phyloP scores from a whole-genome alignment of 2,113 vertebrate species.

The Todiramphus saurophagus region DNA sequence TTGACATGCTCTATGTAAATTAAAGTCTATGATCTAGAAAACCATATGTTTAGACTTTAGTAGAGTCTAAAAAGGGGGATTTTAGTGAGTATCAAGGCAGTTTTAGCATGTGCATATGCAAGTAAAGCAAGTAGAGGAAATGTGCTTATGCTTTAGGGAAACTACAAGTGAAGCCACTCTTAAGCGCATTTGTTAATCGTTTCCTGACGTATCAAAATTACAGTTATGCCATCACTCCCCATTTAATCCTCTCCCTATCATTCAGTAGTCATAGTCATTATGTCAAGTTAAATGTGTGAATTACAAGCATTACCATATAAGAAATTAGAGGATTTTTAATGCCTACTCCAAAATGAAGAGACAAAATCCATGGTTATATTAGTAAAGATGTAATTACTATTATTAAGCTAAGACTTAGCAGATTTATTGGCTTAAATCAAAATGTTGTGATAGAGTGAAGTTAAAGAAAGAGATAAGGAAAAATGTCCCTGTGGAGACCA shows the following conservation, averaged over 20 bases:
- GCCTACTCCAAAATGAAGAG: not conserved
- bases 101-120: not conserved
- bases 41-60: not conserved
- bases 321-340: not conserved
- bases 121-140: not conserved
- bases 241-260: not conserved
- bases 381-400: not conserved
- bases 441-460: not conserved
- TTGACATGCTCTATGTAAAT: slow-evolving; percentile 10
- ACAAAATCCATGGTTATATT: not conserved
- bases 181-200: not conserved
- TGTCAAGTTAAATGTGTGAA: not conserved
- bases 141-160: not conserved
- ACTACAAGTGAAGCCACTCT: not conserved
- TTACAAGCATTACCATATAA: not conserved
- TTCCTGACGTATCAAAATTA: not conserved
- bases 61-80: not conserved
- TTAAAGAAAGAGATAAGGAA: not conserved
- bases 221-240: not conserved
- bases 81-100: not conserved
- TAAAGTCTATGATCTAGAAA: slow-evolving; percentile 12
- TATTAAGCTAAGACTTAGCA: not conserved
- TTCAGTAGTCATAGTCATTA: not conserved
- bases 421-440: not conserved
- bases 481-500: not conserved